Evolutionary conservation across 1,140 invertebrate species (phyloP), one percentile per base, ranked within the genome.

Genomic region (Callitettix versicolor): DNA sequence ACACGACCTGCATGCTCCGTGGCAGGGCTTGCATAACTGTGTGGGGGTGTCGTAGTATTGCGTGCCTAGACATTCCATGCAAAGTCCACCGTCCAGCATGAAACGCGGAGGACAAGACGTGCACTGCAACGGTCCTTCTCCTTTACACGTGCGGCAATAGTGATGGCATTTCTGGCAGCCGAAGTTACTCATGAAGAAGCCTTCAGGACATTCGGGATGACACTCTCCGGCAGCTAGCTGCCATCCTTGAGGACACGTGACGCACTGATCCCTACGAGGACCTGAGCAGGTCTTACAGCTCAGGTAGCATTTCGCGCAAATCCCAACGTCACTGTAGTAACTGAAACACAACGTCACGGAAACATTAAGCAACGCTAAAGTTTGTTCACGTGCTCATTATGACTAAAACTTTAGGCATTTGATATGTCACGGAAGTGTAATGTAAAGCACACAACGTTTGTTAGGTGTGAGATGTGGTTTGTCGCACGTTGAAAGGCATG

Each of bases 81-180:
- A 85, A 0, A 85, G 66, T 0, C 82, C 82, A 24, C 80, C 80
- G 55, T 85, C 81, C 1, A 86, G 67, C 82, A 84, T 84, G 58
- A 78, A 85, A 51, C 79, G 79, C 0, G 76, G 67, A 1, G 82
- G 82, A 59, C 85, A 86, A 0, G 83, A 83, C 5, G 79, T 82
- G 65, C 85, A 87, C 53, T 82, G 77, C 21, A 84, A 64, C 2
- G 84, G 83, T 1, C 83, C 83, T 58, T 84, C 82, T 40, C 79
- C 86, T 67, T 82, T 80, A 66, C 86, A 89, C 55, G 86, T 85
- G 48, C 80, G 79, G 67, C 86, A 90, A 63, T 84, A 87, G 65
- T 87, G 85, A 73, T 89, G 86, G 65, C 87, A 90, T 65, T 86
- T 88, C 60, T 86, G 83, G 60, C 87, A 90, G 1, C 86, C 85